Evolutionary conservation across 2,797 vertebrate genomes (phyloP).

Genomic region (Bradypodion ventrale): DNA sequence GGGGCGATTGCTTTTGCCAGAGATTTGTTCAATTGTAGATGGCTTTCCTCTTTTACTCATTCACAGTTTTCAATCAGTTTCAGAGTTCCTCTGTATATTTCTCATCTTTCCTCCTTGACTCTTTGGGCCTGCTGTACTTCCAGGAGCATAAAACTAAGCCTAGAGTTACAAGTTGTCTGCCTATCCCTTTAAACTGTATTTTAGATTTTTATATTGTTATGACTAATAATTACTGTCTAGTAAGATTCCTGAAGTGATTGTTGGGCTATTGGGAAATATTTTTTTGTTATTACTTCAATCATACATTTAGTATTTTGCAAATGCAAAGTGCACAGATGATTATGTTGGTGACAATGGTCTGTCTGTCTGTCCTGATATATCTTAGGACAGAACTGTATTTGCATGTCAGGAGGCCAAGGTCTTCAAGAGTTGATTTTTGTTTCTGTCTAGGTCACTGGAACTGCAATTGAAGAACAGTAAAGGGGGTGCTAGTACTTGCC

Average conservation of each 20-base stretch:
- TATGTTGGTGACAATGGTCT: not conserved
- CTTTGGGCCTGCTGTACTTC: too few relatives aligned
- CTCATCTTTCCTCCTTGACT: not conserved
- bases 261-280: not conserved
- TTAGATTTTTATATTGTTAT: not conserved
- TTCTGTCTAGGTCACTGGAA: slow-evolving; percentile 79
- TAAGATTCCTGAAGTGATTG: not conserved
- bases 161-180: not conserved
- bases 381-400: slow-evolving; percentile 5
- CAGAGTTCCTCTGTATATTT: not conserved
- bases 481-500: slow-evolving; percentile 41
- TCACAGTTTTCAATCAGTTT: not conserved
- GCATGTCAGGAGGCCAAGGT: slow-evolving; percentile 10
- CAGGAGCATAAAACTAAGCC: not conserved
- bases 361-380: not conserved
- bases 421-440: slow-evolving; percentile 10
- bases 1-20: too few relatives aligned
- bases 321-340: not conserved
- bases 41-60: not conserved
- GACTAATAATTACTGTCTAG: not conserved
- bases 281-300: not conserved
- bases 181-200: not conserved
- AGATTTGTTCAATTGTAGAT: not conserved
- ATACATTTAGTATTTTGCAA: not conserved
- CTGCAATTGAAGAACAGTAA: slow-evolving; percentile 75